Conservation (phyloP, 2,113 vertebrate species). For the Aegithalos caudatus region DNA sequence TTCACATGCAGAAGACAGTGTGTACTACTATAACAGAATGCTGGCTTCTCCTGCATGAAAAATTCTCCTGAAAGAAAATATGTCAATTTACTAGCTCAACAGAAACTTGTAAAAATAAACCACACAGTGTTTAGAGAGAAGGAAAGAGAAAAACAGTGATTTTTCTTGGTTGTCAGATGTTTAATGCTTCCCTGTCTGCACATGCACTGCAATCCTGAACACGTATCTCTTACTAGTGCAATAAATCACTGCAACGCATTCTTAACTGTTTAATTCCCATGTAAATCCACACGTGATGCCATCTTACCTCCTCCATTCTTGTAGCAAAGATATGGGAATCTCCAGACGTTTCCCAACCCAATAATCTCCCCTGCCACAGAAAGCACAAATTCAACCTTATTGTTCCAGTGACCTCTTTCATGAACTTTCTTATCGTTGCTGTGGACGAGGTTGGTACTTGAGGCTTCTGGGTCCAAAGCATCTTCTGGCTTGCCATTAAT, state of each 20-base stretch:
- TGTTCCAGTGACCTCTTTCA: constrained; percentile 98
- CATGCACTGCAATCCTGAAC: background rate
- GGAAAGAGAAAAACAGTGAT: accelerated
- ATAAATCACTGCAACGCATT: background rate
- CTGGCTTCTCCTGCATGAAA: background rate
- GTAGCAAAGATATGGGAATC: constrained; percentile 99
- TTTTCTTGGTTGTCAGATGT: background rate
- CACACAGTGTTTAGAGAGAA: background rate
- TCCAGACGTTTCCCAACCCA: constrained; percentile 96
- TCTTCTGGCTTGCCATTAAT: constrained; percentile 95
- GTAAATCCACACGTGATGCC: background rate
- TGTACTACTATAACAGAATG: background rate
- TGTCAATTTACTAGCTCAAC: background rate
- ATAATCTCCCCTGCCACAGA: constrained; percentile 99
- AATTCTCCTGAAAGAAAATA: background rate
- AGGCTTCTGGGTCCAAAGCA: constrained; percentile 84
- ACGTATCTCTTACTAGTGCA: background rate
- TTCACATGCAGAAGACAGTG: background rate
- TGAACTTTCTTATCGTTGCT: constrained; percentile 85
- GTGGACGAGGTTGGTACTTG: constrained; percentile 76
- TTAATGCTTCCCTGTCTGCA: background rate
- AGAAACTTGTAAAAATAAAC: background rate
- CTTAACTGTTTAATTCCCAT: background rate
- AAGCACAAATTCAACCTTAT: constrained; percentile 96
- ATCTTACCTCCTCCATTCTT: constrained; percentile 98